Conservation (phyloP, 2,797 vertebrate genomes). For the Hypotaenidia okinawae region DNA sequence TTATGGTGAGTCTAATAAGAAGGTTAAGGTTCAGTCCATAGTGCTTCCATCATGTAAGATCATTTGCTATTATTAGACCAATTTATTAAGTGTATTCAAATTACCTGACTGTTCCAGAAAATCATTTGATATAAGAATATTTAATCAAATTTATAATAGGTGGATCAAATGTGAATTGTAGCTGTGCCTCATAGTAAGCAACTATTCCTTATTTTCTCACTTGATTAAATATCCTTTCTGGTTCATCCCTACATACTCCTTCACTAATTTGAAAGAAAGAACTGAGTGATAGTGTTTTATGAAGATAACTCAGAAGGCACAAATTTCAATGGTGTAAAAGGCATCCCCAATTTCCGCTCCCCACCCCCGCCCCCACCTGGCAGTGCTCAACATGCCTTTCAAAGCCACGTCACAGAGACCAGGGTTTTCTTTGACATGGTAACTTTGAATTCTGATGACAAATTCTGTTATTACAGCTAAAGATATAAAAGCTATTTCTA, state of each 20-base stretch:
- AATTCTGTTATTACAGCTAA: not conserved
- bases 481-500: not conserved
- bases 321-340: not conserved
- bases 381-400: not conserved
- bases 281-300: not conserved
- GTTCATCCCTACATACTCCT: not conserved
- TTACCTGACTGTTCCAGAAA: not conserved
- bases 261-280: conserved; percentile 9
- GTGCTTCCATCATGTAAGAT: not conserved
- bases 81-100: not conserved
- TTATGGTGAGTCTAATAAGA: not conserved
- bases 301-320: not conserved
- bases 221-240: conserved; percentile 30
- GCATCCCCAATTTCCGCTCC: not conserved
- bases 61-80: not conserved
- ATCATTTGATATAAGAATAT: not conserved
- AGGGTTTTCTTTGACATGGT: not conserved
- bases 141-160: conserved; percentile 23
- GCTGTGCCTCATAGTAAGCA: not conserved
- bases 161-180: not conserved
- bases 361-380: not conserved
- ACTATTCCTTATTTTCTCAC: not conserved
- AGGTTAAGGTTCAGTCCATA: not conserved
- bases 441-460: not conserved
- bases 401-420: not conserved